phyloP scores from a whole-genome alignment of 2,797 vertebrate genomes.

The Brachymystax lenok region DNA sequence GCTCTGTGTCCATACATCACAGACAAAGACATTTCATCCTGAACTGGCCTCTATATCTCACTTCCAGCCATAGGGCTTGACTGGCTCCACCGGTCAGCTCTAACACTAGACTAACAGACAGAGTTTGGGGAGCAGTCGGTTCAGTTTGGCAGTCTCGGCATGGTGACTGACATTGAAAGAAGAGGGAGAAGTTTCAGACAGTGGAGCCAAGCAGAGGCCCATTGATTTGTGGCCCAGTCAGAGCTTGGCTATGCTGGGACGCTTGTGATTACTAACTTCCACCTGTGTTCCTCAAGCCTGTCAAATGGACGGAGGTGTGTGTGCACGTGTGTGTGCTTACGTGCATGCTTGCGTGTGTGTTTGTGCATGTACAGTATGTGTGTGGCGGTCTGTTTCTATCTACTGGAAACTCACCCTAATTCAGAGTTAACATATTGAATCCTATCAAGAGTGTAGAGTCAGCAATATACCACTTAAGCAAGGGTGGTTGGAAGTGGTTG shows the following conservation, averaged over 20 bases:
- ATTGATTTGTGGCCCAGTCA: slow-evolving; percentile 33
- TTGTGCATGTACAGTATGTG: background rate
- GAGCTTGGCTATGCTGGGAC: slow-evolving; percentile 1
- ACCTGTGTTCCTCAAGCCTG: slow-evolving; percentile 24
- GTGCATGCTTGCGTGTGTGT: background rate
- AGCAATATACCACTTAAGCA: slow-evolving; percentile 58
- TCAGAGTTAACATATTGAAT: slow-evolving; percentile 54
- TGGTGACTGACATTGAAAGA: background rate
- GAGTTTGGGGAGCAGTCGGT: background rate
- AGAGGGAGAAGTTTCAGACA: background rate
- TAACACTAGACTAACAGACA: slow-evolving; percentile 19
- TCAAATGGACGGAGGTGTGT: slow-evolving; percentile 16
- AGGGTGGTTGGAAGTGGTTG: slow-evolving; percentile 48
- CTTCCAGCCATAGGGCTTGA: slow-evolving; percentile 28
- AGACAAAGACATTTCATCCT: slow-evolving; percentile 47
- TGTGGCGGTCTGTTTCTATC: slow-evolving; percentile 16
- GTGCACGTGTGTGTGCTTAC: background rate
- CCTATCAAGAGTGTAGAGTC: slow-evolving; percentile 54
- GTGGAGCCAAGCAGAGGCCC: slow-evolving; percentile 29
- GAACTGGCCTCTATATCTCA: slow-evolving; percentile 46
- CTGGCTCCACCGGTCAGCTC: slow-evolving; percentile 26
- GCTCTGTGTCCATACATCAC: slow-evolving; percentile 38
- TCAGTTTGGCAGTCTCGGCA: background rate
- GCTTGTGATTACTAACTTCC: background rate
- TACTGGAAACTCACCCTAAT: slow-evolving; percentile 41